Evolutionary conservation across 2,113 vertebrate species (phyloP).

Genomic region (Zapornia atra): DNA sequence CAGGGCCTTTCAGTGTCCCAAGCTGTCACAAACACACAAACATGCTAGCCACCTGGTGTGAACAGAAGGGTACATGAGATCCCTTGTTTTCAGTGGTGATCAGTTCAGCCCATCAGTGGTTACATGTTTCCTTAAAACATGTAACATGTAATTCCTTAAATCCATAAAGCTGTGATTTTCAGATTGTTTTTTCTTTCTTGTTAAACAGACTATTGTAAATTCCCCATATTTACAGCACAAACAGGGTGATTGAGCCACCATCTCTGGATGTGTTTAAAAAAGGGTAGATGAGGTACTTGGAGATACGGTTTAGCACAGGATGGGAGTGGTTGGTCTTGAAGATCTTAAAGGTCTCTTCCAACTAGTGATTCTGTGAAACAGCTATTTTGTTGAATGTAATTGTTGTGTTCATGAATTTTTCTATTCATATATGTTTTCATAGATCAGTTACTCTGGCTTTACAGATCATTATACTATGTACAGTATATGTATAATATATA

Average conservation of each 20-base stretch:
- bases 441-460: neutral
- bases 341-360: too few relatives aligned
- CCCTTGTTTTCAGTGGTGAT: neutral
- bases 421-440: neutral
- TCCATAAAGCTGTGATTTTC: neutral
- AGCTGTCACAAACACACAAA: neutral
- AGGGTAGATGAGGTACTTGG: too few relatives aligned
- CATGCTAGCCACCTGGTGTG: neutral
- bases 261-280: too few relatives aligned
- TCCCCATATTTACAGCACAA: neutral
- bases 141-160: too few relatives aligned
- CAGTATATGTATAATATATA: too few relatives aligned
- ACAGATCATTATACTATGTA: neutral
- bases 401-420: neutral
- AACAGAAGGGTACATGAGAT: neutral
- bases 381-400: neutral
- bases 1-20: neutral
- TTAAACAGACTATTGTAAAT: neutral
- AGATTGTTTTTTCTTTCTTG: neutral
- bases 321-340: too few relatives aligned
- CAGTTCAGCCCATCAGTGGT: neutral
- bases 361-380: too few relatives aligned
- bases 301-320: too few relatives aligned
- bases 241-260: too few relatives aligned
- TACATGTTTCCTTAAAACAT: too few relatives aligned